Evolutionary conservation across 2,888 invertebrate species (phyloP), one percentile per base, ranked within the genome.

Genomic region (Mesorhabditis belari): DNA sequence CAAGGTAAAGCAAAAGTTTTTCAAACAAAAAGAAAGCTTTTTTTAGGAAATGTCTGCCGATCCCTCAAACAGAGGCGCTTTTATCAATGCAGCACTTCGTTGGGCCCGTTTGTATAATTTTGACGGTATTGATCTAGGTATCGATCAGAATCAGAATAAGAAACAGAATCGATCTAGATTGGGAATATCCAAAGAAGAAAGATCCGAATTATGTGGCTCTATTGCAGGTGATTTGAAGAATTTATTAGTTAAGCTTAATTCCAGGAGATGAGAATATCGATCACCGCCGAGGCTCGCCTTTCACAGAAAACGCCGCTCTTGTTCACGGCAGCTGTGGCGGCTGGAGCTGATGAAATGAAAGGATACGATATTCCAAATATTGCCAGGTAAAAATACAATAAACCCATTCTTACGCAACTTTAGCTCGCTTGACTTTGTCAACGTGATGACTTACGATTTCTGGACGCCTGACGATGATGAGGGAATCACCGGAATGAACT

Each of bases 291-390:
- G 60, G 63, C 76, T 5, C 58, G 53, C 25, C 49, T 60, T 6
- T 66, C 72, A n/a, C 63, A 66, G 21, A 62, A 66, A 21, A 66
- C 66, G 5, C 86, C 85, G n/a, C 85, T 92, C 79, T 86, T 88
- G 50, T 81, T 93, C 28, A 90, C 91, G 1, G 88, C 90, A 0
- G 88, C 91, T 0, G 86, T 92, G 0, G 92, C 92, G 0, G 92
- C 92, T 80, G 90, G 90, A 75, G 90, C 91, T 83, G 90, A 92
- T 0, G 91, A 93, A 54, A 89, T 89, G 64, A 86, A 87, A 17
- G 91, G 90, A 0, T 93, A 92, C 77, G 91, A 92, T 70, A 84
- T 92, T 24, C 75, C 80, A 5, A 72, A 72, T 19, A 67, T 84
- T 21, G 80, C 80, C 49, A 67, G 73, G 66, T 73, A 67, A 49